Percentiles rank a stretch among this genome's conserved stretches.
Evolutionary conservation across 2,113 vertebrate genomes (phyloP).

Genomic region (Malurus alboscapulatus): DNA sequence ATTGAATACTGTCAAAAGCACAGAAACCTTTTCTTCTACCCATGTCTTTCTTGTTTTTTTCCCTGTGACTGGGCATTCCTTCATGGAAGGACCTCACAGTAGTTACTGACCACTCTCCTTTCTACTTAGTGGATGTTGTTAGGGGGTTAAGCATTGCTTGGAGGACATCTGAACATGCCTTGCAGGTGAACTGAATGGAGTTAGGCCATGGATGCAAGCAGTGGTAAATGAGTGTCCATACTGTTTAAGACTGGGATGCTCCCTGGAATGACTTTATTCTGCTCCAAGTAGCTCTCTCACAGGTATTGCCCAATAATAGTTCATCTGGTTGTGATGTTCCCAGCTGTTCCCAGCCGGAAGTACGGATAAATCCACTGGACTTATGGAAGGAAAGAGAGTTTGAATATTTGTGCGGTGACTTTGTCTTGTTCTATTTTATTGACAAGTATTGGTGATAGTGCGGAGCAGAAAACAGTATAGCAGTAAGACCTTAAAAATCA

Average conservation of each 20-base stretch:
- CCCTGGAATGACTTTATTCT: background rate
- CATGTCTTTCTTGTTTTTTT: background rate
- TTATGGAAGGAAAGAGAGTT: background rate
- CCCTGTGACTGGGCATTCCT: background rate
- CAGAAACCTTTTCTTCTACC: background rate
- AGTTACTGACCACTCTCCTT: background rate
- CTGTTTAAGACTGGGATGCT: background rate
- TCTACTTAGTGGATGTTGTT: background rate
- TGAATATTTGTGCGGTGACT: background rate
- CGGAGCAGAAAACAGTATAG: background rate
- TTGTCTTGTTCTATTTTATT: background rate
- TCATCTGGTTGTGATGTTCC: background rate
- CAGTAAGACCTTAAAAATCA: background rate
- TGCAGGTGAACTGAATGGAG: background rate
- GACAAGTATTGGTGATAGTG: background rate
- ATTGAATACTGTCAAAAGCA: background rate
- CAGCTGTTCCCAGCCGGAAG: background rate
- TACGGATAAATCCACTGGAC: background rate
- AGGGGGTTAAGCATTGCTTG: fast-evolving
- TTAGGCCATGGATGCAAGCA: background rate
- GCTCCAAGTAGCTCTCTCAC: background rate
- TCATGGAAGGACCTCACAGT: background rate
- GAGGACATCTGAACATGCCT: background rate
- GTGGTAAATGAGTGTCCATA: background rate
- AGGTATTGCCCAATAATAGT: background rate